Base-by-base conservation (phyloP, 2,113 vertebrate genomes). In the Lipophrys pholis region DNA sequence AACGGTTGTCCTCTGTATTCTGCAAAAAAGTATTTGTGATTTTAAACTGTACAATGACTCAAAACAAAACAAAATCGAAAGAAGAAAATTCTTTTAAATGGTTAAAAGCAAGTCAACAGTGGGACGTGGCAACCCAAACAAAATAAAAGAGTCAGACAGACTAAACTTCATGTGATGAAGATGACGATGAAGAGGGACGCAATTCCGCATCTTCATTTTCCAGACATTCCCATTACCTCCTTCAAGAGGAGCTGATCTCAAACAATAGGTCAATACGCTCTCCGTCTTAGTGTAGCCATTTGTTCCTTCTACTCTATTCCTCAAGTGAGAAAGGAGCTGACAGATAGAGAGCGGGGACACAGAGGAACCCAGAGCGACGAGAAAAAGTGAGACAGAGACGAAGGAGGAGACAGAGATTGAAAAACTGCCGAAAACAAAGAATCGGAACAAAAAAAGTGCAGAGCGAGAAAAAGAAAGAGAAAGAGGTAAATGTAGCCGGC, bases 401-500 rank as follows among this genome's bases (percentile, higher is more conserved):
- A 46, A 75, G 58, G 59, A 73, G 5, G 51, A 81, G 57, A 71
- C 49, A 50, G 75, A 80, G 69, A 77, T 61, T 76, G 43, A 69
- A 82, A 83, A 82, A 78, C 41, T 5, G 11, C 43, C 69, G 70
- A 82, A 80, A 87, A 74, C 64, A 78, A 81, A 81, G 54, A 74
- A 57, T 6, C 42, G 62, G 73, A 79, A 69, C 40, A 83, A 67
- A 65, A 61, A 62, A 39, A 79, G 56, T 58, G 70, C 40, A 48
- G 17, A 66, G 60, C 11, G 42, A 62, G 72, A 60, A 50, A 43
- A 39, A 56, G 36, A 48, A 40, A 15, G 64, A 73, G 56, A 57
- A 49, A 77, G 78, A 73, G 77, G 82, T 87, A 81, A 85, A 81
- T 85, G 87, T 86, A 76, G 71, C 45, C 51, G 2, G 83, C 83